Base-by-base conservation (phyloP, 2,797 vertebrate species). In the Benthosema pterotum region DNA sequence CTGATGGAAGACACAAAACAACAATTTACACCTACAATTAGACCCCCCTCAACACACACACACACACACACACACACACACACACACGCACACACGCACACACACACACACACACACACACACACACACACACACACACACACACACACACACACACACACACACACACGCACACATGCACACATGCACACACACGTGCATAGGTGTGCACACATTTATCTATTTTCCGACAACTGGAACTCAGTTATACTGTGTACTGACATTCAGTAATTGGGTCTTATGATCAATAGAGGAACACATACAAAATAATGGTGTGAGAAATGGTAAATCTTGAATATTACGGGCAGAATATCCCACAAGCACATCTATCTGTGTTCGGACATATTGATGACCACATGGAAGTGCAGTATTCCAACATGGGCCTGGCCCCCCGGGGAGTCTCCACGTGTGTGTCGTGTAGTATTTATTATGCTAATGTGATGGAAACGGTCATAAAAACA, bases 381-480 rank as follows among this genome's bases (percentile, higher is more conserved):
- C 22, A 25, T 25, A 25, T 25, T 25, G 22, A 25, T 25, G 22
- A 25, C 22, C 22, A 3, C 22, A 25, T 25, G 22, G n/a, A 52
- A n/a, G 18, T 42, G 19, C 58, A 13, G 16, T 7, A 5, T 59
- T 18, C 42, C 14, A 14, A 22, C 9, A 16, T 12, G 5, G 43
- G 42, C 19, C 18, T 11, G 6, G 11, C 11, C 14, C 19, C 54
- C 12, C 1, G 12, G 16, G 42, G 42, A 5, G 18, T 43, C 3
- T 8, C 43, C 48, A 17, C 14, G 4, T 45, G 19, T 65, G 52
- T 48, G 19, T 57, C 55, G 22, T 32, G 8, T 32, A 32, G 28
- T 32, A 32, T 32, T 32, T 65, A 57, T 32, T 65, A 57, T 59
- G 52, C 50, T 65, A 63, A 74, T 69, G 8, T 62, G 43, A 18